A percentile compares a stretch with the other conserved stretches of the same genome.
phyloP scores from a whole-genome alignment of 2,113 vertebrate species.

The Peromyscus leucopus region DNA sequence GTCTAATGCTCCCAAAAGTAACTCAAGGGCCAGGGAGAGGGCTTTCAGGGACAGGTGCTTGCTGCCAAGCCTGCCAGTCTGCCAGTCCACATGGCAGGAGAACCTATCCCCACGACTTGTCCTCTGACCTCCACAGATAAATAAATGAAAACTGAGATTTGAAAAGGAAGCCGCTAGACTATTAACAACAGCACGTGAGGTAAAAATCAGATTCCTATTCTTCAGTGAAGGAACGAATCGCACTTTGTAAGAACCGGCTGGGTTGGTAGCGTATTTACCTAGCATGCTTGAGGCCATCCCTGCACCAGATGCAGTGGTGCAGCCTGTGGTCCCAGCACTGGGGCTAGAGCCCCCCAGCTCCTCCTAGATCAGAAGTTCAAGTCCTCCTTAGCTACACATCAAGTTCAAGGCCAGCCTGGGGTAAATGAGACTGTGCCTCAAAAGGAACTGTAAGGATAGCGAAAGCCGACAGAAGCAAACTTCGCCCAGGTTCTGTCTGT shows the following conservation, averaged over 20 bases:
- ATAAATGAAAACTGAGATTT: background rate
- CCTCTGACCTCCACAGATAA: background rate
- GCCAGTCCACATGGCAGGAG: background rate
- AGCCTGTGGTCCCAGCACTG: background rate
- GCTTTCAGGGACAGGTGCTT: background rate
- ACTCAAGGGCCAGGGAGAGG: background rate
- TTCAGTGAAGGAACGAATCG: background rate
- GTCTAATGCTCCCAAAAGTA: background rate
- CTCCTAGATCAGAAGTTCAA: background rate
- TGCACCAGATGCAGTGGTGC: background rate
- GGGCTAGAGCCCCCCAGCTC: background rate
- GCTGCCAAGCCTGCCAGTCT: background rate
- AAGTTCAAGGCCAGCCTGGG: background rate
- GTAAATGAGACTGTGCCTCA: background rate
- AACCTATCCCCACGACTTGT: too few relatives aligned
- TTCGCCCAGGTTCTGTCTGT: background rate
- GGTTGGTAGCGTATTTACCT: background rate
- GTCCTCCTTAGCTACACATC: background rate
- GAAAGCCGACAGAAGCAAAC: background rate
- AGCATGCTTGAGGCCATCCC: background rate
- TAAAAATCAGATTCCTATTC: background rate
- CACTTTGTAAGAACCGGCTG: background rate
- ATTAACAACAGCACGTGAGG: background rate
- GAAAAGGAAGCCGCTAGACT: background rate
- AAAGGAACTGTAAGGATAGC: background rate